Evolutionary conservation across 2,888 invertebrate species (phyloP), one percentile per base, ranked within the genome.

Genomic region (Morinoia aosen): DNA sequence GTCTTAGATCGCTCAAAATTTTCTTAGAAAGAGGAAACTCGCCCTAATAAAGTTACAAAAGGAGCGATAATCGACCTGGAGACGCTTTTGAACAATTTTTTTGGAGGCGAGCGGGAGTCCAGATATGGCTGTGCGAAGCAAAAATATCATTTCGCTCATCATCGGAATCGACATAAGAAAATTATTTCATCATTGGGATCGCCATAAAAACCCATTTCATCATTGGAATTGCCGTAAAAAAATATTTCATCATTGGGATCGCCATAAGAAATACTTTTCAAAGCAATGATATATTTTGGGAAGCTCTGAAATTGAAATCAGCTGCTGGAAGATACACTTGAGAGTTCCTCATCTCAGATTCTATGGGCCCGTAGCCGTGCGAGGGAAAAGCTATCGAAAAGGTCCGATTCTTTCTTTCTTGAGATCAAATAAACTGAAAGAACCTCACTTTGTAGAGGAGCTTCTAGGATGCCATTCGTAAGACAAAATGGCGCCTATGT

Each of bases 1-100:
- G 14, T 14, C 39, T 40, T 90, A 48, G 90, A 90, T 12, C 40
- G 12, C 48, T 19, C 40, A 48, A 14, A 39, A 40, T 48, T 90
- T 90, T 48, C 90, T 48, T 16, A 40, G 40, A 16, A 48, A 40
- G 2, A 48, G 12, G 90, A 48, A 90, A 90, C 48, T 90, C 90
- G 16, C 11, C 40, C 40, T 90, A 90, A 90, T 90, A 90, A 90
- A 90, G 40, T 90, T 90, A 90, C 90, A 90, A 90, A 90, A 39
- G 11, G 90, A 11, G 39, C 16, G 16, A 90, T 90, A 39, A 76
- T 76, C 76, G 25, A 76, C 76, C 76, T 3, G 8, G 33, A 76
- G 76, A 33, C 33, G 8, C 76, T 33, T 76, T 19, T 33, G 3
- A 76, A 33, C 0, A 10, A 76, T 76, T 76, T 76, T 76, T 76